Conservation (phyloP, 1,140 invertebrate species). For the Procambarus clarkii region DNA sequence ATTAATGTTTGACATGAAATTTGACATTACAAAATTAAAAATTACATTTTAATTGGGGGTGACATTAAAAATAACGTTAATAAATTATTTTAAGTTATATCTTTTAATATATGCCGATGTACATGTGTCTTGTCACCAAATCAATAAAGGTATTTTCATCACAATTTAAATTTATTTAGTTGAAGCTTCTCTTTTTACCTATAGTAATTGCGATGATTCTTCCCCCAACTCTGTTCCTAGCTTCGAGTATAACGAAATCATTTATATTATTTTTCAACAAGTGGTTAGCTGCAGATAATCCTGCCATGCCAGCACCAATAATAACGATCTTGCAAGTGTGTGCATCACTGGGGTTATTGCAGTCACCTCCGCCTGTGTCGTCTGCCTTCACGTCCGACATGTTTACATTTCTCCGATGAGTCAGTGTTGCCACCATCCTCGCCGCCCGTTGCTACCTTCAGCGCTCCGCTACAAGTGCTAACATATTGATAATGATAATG, state of each 20-base stretch:
- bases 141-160: too few relatives aligned
- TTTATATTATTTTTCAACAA: slow-evolving; percentile 87
- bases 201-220: slow-evolving; percentile 86
- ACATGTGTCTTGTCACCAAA: too few relatives aligned
- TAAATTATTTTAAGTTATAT: too few relatives aligned
- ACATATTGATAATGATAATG: too few relatives aligned
- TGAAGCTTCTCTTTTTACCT: slow-evolving; percentile 77
- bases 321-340: slow-evolving; percentile 82
- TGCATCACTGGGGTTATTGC: slow-evolving; percentile 1
- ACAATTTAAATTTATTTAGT: too few relatives aligned
- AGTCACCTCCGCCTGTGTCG: slow-evolving; percentile 45
- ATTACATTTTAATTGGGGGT: too few relatives aligned
- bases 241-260: slow-evolving; percentile 88
- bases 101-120: too few relatives aligned
- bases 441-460: not conserved
- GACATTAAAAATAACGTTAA: too few relatives aligned
- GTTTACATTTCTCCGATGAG: slow-evolving; percentile 34
- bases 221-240: slow-evolving; percentile 86
- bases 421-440: not conserved
- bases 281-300: slow-evolving; percentile 89
- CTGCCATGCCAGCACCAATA: slow-evolving; percentile 91
- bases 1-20: too few relatives aligned
- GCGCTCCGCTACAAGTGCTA: not conserved
- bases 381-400: slow-evolving; percentile 59
- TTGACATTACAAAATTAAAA: too few relatives aligned